A percentile compares a stretch with the other conserved stretches of the same genome.
These are phyloP conservation scores for Alethe castanea DNA, from an alignment of 2,113 vertebrate genomes.

Conservation along the genomic window DNA sequence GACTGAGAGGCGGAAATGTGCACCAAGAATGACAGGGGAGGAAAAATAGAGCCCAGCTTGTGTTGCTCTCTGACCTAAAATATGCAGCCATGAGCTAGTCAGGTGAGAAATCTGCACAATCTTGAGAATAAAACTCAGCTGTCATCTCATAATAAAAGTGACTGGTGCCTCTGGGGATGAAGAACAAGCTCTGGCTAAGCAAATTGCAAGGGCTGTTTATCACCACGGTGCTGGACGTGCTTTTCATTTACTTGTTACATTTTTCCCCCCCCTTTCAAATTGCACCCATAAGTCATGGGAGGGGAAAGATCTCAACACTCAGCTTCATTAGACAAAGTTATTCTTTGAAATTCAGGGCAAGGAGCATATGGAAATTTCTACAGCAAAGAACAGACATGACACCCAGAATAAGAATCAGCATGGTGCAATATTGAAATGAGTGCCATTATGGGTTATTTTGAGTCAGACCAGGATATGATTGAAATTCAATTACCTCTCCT, in stretches of 20 bases:
- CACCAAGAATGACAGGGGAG: neutral
- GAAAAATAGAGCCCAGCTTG: neutral
- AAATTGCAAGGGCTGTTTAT: conserved; percentile 1
- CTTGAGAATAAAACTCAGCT: conserved; percentile 7
- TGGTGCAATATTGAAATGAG: conserved; percentile 17
- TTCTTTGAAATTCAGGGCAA: conserved; percentile 59
- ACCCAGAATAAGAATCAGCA: conserved; percentile 34
- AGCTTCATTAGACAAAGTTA: conserved; percentile 41
- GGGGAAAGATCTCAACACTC: neutral
- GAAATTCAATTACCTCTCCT: conserved; percentile 35
- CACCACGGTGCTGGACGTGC: neutral
- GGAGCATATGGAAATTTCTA: conserved; percentile 61
- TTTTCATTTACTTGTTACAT: neutral
- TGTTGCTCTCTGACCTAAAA: conserved; percentile 16
- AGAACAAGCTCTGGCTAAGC: neutral
- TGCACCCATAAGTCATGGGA: neutral
- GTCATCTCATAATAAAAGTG: conserved; percentile 4
- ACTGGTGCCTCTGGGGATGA: neutral
- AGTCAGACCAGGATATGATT: neutral
- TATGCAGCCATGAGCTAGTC: neutral
- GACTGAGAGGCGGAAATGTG: neutral
- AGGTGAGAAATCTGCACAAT: conserved; percentile 13
- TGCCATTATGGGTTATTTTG: conserved; percentile 9
- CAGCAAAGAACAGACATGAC: neutral
- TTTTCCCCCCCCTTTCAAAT: neutral